phyloP scores from a whole-genome alignment of 2,797 vertebrate species.

The Oreortyx pictus region DNA sequence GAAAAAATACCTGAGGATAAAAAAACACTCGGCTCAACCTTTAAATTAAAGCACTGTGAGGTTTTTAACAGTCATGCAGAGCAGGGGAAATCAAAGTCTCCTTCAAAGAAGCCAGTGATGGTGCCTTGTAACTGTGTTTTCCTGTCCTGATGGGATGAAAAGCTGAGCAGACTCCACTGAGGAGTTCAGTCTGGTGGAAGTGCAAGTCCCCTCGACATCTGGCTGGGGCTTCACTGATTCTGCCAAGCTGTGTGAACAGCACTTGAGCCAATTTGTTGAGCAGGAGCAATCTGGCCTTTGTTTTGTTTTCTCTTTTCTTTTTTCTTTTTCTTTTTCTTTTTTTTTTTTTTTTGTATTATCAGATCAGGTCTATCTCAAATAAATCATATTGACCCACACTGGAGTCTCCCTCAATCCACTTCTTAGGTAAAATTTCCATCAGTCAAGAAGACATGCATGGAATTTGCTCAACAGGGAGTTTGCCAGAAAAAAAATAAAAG shows the following conservation, averaged over 20 bases:
- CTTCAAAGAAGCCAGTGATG: conserved; percentile 34
- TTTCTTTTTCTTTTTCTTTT: neutral
- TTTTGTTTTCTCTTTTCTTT: neutral
- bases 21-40: neutral
- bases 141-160: conserved; percentile 53
- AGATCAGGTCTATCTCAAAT: neutral
- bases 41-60: conserved; percentile 7
- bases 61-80: conserved; percentile 38
- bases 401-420: neutral
- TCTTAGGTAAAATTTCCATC: neutral
- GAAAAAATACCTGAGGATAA: conserved; percentile 5
- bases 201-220: neutral
- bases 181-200: conserved; percentile 31
- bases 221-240: neutral
- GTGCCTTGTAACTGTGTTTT: conserved; percentile 21
- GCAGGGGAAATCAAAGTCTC: conserved; percentile 33
- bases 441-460: neutral
- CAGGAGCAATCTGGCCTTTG: neutral
- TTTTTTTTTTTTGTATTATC: neutral
- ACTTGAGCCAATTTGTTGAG: fast-evolving
- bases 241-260: neutral
- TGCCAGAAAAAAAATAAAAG: neutral
- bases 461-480: neutral
- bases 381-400: neutral
- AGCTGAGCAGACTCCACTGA: neutral